A percentile compares a stretch with the other conserved stretches of the same genome.
These are phyloP conservation scores for Urocitellus parryii DNA, from an alignment of 2,113 vertebrate species.

Conservation along the genomic window DNA sequence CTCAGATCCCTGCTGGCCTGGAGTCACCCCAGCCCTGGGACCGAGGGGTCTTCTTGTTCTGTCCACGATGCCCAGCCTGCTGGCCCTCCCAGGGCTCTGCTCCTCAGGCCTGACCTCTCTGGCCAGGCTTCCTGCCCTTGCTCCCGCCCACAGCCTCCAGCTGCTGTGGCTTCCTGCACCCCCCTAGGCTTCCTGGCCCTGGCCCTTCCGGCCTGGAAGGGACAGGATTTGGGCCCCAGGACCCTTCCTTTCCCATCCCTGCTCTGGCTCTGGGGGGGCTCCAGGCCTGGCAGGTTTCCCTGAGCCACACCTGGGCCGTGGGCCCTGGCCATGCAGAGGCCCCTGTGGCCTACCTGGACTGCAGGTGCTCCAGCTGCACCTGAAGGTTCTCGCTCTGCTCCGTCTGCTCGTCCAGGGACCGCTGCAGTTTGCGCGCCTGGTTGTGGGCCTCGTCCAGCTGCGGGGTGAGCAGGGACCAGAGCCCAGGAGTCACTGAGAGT, in stretches of 20 bases:
- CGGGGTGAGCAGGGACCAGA: not conserved
- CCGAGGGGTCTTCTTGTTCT: not conserved
- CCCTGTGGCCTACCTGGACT: constrained; percentile 89
- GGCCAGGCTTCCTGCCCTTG: not conserved
- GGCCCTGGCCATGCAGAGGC: not conserved
- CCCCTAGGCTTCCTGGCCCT: constrained; percentile 54
- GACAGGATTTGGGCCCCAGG: constrained; percentile 36
- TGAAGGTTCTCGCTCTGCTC: constrained; percentile 94
- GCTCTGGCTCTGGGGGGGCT: not conserved
- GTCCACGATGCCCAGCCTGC: not conserved
- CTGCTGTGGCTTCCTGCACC: constrained; percentile 65
- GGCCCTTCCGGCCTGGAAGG: constrained; percentile 56
- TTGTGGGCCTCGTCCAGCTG: constrained; percentile 93
- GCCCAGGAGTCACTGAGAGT: not conserved
- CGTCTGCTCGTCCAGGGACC: constrained; percentile 95
- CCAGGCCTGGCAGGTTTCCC: not conserved
- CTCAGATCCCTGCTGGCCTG: not conserved
- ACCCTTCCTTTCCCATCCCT: not conserved
- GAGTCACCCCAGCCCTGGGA: not conserved
- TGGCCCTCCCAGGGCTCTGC: fast-evolving
- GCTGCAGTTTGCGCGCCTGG: constrained; percentile 93
- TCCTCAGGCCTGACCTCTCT: not conserved
- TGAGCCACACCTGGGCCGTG: fast-evolving
- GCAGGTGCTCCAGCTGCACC: constrained; percentile 94
- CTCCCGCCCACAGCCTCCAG: not conserved